Evolutionary conservation across 1,140 invertebrate genomes (phyloP), one percentile per base, ranked within the genome.

Genomic region (Carcinoscorpius rotundicauda): DNA sequence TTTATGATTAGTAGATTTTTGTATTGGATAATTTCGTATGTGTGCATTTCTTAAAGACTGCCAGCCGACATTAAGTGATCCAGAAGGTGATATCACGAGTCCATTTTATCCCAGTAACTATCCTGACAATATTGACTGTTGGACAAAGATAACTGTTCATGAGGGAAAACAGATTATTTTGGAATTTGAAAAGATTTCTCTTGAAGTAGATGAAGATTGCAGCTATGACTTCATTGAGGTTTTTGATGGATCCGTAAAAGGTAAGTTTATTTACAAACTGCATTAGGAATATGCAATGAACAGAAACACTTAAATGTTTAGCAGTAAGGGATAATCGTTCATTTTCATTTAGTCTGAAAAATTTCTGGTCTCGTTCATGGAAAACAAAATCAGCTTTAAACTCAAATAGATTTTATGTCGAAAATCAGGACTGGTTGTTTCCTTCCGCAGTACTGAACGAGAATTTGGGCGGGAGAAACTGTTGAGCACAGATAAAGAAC

Each of bases 51-150:
- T 52, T 60, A n/a, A n/a, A 67, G 66, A 64, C 56, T 67, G 66
- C 56, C 59, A 62, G 29, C 11, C 63, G 4, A 57, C 56, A 29
- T 55, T 69, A n/a, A 58, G 52, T 4, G 62, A 66, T 5, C 48
- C 9, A 4, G 49, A 58, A 49, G 64, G 64, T 3, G 75, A 78
- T 0, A 76, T 87, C 3, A 81, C 82, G 4, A 86, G 84, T 75
- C 86, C 86, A 2, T 81, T 81, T 29, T 87, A 86, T 75, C 86
- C 86, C 2, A 78, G 81, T 3, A 79, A 81, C 3, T 88, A 89
- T 76, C 85, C 86, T 0, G 85, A 87, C 70, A 85, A 85, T 72
- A 81, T 81, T 3, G 80, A 83, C 63, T 87, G 86, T 73, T 77
- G 82, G 68, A 85, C 80, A 0, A 77, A 80, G 57, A 77, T 88